phyloP scores from a whole-genome alignment of 2,888 invertebrate genomes.

The Acleris holmiana region DNA sequence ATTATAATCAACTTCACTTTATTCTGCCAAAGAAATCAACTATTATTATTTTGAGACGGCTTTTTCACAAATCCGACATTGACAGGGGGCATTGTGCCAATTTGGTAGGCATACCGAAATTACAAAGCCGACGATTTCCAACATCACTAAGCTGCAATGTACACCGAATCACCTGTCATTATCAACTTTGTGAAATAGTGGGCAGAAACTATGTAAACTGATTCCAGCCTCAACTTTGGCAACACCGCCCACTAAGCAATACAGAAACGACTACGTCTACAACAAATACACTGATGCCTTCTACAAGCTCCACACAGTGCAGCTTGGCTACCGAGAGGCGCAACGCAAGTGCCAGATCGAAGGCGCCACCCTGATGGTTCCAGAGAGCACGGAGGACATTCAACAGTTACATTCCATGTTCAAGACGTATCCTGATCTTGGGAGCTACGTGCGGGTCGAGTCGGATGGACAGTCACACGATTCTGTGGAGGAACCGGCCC shows the following conservation, averaged over 20 bases:
- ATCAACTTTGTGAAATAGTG: too few species aligned
- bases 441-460: constrained; percentile 53
- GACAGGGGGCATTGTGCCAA: too few species aligned
- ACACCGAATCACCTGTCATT: too few species aligned
- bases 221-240: constrained; percentile 40
- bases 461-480: constrained; percentile 55
- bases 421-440: constrained; percentile 63
- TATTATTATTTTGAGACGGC: too few species aligned
- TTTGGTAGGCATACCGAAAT: too few species aligned
- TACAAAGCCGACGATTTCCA: too few species aligned
- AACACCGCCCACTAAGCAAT: constrained; percentile 47
- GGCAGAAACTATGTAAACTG: neutral
- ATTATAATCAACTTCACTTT: too few species aligned
- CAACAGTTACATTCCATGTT: constrained; percentile 59
- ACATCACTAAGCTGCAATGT: too few species aligned
- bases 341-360: constrained; percentile 49
- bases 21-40: too few species aligned
- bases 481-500: constrained; percentile 52
- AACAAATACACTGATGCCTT: constrained; percentile 58
- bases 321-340: constrained; percentile 23
- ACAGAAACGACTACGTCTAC: constrained; percentile 63
- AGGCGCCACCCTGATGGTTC: constrained; percentile 56
- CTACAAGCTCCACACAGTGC: constrained; percentile 68
- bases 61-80: too few species aligned
- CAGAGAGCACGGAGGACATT: constrained; percentile 50